Conservation (phyloP, 2,888 invertebrate species). For the Acronicta alni region DNA sequence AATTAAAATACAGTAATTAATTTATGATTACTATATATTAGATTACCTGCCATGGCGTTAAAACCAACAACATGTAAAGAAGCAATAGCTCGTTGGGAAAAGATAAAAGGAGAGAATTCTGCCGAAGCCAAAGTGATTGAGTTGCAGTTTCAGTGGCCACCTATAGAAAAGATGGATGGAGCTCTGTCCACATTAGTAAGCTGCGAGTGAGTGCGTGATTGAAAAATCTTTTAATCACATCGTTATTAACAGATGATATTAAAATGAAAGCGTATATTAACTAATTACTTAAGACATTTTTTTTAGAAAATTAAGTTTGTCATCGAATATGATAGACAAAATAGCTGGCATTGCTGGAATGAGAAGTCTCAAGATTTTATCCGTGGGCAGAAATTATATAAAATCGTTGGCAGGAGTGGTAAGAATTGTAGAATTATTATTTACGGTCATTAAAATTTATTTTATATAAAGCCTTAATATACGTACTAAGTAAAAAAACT, state of each 20-base stretch:
- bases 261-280: too few species aligned
- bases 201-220: conserved; percentile 88
- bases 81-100: conserved; percentile 96
- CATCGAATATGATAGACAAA: conserved; percentile 98
- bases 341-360: conserved; percentile 95
- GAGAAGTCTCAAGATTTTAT: conserved; percentile 94
- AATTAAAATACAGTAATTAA: not conserved
- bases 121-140: conserved; percentile 93
- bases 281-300: too few species aligned
- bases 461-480: not conserved
- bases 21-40: not conserved
- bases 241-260: too few species aligned
- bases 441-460: not conserved
- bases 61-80: conserved; percentile 79
- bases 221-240: not conserved
- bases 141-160: conserved; percentile 96
- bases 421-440: conserved; percentile 59
- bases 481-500: too few species aligned
- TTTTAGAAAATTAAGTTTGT: conserved; percentile 95
- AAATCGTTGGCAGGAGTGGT: conserved; percentile 95
- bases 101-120: conserved; percentile 90
- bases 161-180: conserved; percentile 98
- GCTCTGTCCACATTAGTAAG: conserved; percentile 93
- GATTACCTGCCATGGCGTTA: conserved; percentile 28
- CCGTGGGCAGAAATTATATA: conserved; percentile 96